Evolutionary conservation across 2,888 invertebrate genomes (phyloP).

Genomic region (Leucoptera coffeella): DNA sequence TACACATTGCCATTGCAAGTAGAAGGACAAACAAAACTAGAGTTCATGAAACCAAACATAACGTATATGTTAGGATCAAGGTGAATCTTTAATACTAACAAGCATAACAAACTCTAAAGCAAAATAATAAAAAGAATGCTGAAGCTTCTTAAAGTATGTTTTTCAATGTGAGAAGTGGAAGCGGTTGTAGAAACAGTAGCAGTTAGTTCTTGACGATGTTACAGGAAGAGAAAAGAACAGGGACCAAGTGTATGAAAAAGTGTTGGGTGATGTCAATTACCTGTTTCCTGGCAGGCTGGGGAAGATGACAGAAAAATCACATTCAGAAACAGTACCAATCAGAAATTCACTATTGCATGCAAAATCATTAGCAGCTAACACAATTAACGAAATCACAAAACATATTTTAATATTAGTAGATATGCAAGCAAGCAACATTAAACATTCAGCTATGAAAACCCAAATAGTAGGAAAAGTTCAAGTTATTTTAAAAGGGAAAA

Average conservation of each 20-base stretch:
- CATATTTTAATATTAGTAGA: background rate
- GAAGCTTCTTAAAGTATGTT: background rate
- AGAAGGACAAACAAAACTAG: background rate
- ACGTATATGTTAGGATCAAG: background rate
- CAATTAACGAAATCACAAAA: background rate
- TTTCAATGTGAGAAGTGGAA: too few relatives aligned
- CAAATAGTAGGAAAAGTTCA: background rate
- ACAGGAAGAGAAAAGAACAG: background rate
- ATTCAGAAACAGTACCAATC: conserved; percentile 49
- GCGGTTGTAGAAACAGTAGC: too few relatives aligned
- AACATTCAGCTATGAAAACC: background rate
- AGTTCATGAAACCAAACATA: conserved; percentile 1
- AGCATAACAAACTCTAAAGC: background rate
- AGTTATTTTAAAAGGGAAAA: too few relatives aligned
- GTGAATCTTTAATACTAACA: background rate
- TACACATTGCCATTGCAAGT: too few relatives aligned
- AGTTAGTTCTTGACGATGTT: background rate
- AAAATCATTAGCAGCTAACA: conserved; percentile 10
- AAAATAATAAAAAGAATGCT: background rate
- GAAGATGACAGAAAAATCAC: conserved; percentile 50
- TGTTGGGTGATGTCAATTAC: conserved; percentile 15
- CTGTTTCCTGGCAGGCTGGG: conserved; percentile 56
- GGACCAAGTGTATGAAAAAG: background rate
- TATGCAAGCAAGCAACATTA: background rate
- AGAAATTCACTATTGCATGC: conserved; percentile 35